Base-by-base conservation (phyloP, 2,797 vertebrate species). In the Sebastes flavidus region DNA sequence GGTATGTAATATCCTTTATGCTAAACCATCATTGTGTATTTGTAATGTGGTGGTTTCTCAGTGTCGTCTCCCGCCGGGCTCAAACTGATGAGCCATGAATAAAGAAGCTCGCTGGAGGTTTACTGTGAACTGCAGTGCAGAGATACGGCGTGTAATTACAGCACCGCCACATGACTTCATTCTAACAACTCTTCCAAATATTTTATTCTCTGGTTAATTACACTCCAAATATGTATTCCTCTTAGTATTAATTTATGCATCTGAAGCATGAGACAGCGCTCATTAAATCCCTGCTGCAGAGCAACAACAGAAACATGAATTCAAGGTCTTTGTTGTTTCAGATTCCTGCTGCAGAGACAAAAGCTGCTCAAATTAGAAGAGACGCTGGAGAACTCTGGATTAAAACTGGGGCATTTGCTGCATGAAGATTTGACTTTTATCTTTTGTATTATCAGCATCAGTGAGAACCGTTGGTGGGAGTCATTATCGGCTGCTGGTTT, bases 61-160 rank as follows among this genome's bases (percentile, higher is more conserved):
- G 49, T 2, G 32, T 49, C 10, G 29, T 68, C 36, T 65, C 78
- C 72, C 11, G 62, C 49, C 8, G 60, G 56, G 52, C 75, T 63
- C 24, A 1, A 34, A 20, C 52, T 38, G 80, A 73, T 76, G 72
- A 82, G 46, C 38, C 72, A 24, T 81, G 62, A 72, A 80, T 42
- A 77, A 71, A 70, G 74, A 65, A 58, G 60, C 27, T 29, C 2
- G 8, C 59, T 3, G 70, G 30, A 65, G 78, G 58, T 65, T 71
- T 65, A 16, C 36, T 25, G 38, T 65, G 10, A 65, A 54, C 81
- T 78, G 81, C 58, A 27, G 24, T 54, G 84, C 84, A 78, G 77
- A 63, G 81, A 83, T 49, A 59, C n/a, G 1, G 6, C 8, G 1
- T 42, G 22, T 72, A 67, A 75, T 75, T 69, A 62, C 24, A 70